Evolutionary conservation across 2,888 invertebrate genomes (phyloP), one percentile per base, ranked within the genome.

Genomic region (Hipparchia semele): DNA sequence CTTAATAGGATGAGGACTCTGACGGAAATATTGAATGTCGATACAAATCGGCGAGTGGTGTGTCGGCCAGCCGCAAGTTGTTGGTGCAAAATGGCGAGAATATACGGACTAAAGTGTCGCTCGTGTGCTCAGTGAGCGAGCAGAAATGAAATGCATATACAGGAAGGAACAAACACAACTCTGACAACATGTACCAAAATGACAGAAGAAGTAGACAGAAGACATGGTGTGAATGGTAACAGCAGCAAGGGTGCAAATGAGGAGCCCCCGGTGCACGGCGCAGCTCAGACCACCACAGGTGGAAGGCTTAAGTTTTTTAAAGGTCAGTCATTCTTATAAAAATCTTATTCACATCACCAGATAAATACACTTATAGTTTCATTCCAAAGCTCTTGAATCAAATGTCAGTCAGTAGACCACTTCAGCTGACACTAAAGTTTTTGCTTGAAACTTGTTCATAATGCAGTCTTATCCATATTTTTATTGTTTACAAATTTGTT

Each of bases 291-390:
- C 83, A 85, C 94, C 78, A 95, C 96, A 86, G 97, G 97, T 81
- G 97, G 97, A 85, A 95, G 97, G 83, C 95, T 97, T 80, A 97
- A 97, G 88, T 97, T 97, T 91, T 97, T 96, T 88, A 97, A 97
- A 95, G 96, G 96, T 96, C 85, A 86, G 88, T 90, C 75, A 60
- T 56, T 70, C 70, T 46, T 56, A 62, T 70, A 64, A 62, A 33
- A 70, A 70, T 70, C 70, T 56, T 23, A 70, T 70, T 56, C 23
- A 70, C 45, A 12, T 46, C 5, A 33, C 12, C 6, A 39, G 12
- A 33, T 33, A 8, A 51, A 12, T 65, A 53, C 59, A 39, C 10
- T 60, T 33, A 5, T 10, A 6, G 10, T 60, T 60, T 39, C 10
- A 60, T 39, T 60, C 59, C 33, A 39, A 33, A 59, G 33, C 8